phyloP scores from a whole-genome alignment of 2,888 invertebrate genomes.

The Platycheirus albimanus region DNA sequence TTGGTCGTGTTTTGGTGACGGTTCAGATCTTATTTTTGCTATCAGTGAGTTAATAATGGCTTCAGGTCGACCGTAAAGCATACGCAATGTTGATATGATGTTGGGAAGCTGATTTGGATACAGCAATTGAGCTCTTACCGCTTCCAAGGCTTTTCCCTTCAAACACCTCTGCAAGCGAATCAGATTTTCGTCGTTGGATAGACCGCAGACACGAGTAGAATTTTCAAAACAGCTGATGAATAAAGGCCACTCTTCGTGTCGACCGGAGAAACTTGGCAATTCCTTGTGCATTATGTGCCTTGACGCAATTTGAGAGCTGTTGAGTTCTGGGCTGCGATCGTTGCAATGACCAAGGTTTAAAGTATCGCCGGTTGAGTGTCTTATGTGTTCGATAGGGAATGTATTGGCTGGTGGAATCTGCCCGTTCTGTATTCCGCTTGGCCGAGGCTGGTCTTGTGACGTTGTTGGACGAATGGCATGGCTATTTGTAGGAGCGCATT shows the following conservation, averaged over 20 bases:
- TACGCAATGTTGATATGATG: constrained; percentile 51
- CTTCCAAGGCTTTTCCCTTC: constrained; percentile 43
- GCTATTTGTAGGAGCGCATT: background rate
- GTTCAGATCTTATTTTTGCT: constrained; percentile 26
- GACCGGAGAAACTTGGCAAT: constrained; percentile 55
- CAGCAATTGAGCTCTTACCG: constrained; percentile 45
- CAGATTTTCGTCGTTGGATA: constrained; percentile 37
- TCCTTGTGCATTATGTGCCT: constrained; percentile 64
- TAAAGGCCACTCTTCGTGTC: constrained; percentile 61
- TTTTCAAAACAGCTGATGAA: constrained; percentile 66
- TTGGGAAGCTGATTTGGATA: constrained; percentile 43
- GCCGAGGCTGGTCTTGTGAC: background rate
- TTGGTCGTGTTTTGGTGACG: constrained; percentile 23
- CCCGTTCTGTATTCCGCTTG: background rate
- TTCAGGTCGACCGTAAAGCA: constrained; percentile 58
- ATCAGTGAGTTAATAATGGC: constrained; percentile 46
- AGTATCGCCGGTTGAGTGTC: background rate
- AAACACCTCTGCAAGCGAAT: constrained; percentile 31
- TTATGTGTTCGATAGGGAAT: background rate
- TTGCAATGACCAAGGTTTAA: background rate
- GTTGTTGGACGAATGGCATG: too few relatives aligned
- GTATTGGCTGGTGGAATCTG: too few relatives aligned
- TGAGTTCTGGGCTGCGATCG: background rate
- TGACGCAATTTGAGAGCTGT: constrained; percentile 45
- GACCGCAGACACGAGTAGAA: constrained; percentile 55